These are phyloP conservation scores for Drosophila leonis DNA, from an alignment of 2,888 invertebrate genomes.

Conservation along the genomic window DNA sequence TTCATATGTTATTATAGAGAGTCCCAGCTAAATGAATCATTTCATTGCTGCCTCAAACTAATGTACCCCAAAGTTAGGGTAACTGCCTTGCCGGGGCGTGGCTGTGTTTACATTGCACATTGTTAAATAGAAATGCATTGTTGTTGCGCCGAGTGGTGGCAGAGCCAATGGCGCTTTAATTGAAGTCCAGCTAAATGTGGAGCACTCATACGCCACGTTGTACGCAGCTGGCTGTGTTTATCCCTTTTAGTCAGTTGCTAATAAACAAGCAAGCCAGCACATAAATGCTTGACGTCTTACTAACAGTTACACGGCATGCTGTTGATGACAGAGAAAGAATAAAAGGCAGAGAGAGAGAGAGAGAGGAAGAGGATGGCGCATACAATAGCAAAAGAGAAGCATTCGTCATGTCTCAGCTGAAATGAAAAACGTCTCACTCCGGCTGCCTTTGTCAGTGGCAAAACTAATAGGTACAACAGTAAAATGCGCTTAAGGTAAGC, in stretches of 20 bases:
- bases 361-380: too few relatives aligned
- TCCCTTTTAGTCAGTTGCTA: conserved; percentile 54
- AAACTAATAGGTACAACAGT: neutral
- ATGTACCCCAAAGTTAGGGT: neutral
- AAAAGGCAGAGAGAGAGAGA: neutral
- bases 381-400: neutral
- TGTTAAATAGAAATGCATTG: conserved; percentile 48
- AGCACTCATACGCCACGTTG: conserved; percentile 56
- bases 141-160: conserved; percentile 12
- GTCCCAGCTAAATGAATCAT: neutral
- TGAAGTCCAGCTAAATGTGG: conserved; percentile 45
- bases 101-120: conserved; percentile 40
- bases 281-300: conserved; percentile 63
- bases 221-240: conserved; percentile 41
- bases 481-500: neutral
- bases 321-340: conserved; percentile 20
- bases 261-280: conserved; percentile 58
- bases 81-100: conserved; percentile 23
- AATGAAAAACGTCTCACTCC: conserved; percentile 17
- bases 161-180: conserved; percentile 48
- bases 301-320: conserved; percentile 42
- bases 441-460: conserved; percentile 17
- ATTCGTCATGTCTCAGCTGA: conserved; percentile 50
- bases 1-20: neutral
- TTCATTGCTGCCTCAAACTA: neutral